These are phyloP conservation scores for Bucco capensis DNA, from an alignment of 2,113 vertebrate genomes.

Conservation along the genomic window DNA sequence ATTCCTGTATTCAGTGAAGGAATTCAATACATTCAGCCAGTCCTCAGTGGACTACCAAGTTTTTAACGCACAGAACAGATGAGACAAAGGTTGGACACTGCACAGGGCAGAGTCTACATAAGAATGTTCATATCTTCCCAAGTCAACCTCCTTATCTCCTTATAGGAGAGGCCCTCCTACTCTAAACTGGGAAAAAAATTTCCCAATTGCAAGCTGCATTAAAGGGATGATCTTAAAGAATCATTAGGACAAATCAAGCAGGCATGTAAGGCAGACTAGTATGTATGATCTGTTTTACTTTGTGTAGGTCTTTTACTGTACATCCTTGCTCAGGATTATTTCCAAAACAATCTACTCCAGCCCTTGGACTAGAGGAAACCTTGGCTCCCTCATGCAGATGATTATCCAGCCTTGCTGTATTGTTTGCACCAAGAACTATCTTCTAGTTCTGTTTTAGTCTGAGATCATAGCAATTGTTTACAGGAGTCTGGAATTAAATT, in stretches of 20 bases:
- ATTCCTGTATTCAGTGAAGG: neutral
- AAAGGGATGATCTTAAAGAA: neutral
- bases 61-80: neutral
- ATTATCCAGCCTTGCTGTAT: neutral
- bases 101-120: neutral
- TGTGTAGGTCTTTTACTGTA: neutral
- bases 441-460: neutral
- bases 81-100: neutral
- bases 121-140: neutral
- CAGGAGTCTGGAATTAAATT: neutral
- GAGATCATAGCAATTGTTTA: neutral
- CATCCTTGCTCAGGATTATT: neutral
- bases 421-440: neutral
- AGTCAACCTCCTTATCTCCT: neutral
- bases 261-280: neutral
- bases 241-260: neutral
- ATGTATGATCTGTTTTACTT: neutral
- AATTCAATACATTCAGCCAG: neutral
- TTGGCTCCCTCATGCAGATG: neutral
- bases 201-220: neutral
- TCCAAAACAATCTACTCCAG: neutral
- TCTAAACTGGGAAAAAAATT: neutral
- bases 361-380: neutral
- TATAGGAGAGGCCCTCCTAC: neutral
- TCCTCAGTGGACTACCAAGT: neutral